Evolutionary conservation across 2,797 vertebrate species (phyloP), one percentile per base, ranked within the genome.

Genomic region (Cyprinodon diabolis): DNA sequence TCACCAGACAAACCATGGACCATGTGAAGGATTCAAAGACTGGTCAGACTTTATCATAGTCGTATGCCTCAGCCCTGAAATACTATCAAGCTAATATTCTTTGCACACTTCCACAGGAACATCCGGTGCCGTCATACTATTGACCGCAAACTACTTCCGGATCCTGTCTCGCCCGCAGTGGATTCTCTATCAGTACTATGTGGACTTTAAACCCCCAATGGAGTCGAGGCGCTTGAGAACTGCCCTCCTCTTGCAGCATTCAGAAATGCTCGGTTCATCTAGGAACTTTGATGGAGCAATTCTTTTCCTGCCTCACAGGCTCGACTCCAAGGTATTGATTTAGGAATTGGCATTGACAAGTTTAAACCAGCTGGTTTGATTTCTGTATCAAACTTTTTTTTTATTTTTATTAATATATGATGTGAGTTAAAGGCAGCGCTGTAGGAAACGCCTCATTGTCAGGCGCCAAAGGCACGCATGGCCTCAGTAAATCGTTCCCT

Each of bases 121-220:
- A 45, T 95, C 94, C 0, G 98, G 98, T 0, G 58, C 52, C 17
- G 0, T 57, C 0, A 95, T 99, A 68, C 89, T 84, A 54, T 83
- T 99, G 80, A 92, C 78, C 1, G 89, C 97, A 0, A 99, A 99
- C 93, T 97, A 93, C 81, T 96, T 97, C 51, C 95, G 95, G 2
- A 86, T 99, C 87, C 79, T 94, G 0, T 99, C 97, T 0, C 96
- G 96, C 0, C 98, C 98, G 0, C 95, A 96, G 75, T 99, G 98
- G 97, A 93, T 94, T 56, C 89, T 99, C 0, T 98, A 96, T 80
- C 98, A 99, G 89, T 99, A 99, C 75, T 97, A 99, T 1, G 92
- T 99, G 37, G 94, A 91, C 90, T 99, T 93, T 62, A 96, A 92
- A 1, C 98, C 98, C 0, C 89, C 94, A 10, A 96, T 99, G 95